phyloP scores from a whole-genome alignment of 2,888 invertebrate species.

The Mayetiola destructor region DNA sequence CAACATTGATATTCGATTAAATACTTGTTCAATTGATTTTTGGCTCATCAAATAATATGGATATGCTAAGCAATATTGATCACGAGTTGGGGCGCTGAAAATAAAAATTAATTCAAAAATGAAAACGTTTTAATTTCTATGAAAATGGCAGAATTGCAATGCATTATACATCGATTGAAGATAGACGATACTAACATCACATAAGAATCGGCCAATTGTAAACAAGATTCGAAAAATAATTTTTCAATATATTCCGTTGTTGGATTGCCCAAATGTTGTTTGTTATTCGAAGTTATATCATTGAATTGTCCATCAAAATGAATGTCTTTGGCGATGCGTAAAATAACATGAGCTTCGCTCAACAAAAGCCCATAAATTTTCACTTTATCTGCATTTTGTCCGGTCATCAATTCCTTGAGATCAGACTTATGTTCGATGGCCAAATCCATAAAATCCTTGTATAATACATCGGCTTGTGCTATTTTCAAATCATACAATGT shows the following conservation, averaged over 20 bases:
- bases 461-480: constrained; percentile 47
- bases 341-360: constrained; percentile 55
- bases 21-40: constrained; percentile 37
- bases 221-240: constrained; percentile 13
- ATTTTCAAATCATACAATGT: constrained; percentile 58
- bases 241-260: neutral
- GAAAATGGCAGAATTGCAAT: neutral
- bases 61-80: constrained; percentile 35
- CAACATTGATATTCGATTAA: constrained; percentile 27
- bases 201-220: constrained; percentile 13
- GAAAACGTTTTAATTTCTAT: no score
- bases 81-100: constrained; percentile 19
- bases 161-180: neutral
- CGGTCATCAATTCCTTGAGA: constrained; percentile 42
- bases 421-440: constrained; percentile 41
- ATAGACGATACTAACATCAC: neutral
- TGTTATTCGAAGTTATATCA: neutral
- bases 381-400: constrained; percentile 30
- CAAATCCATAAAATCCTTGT: constrained; percentile 53
- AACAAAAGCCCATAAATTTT: constrained; percentile 48
- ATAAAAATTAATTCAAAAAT: neutral
- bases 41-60: constrained; percentile 43
- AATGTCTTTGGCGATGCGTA: constrained; percentile 29
- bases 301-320: neutral
- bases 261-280: constrained; percentile 3